Evolutionary conservation across 1,140 invertebrate species (phyloP), one percentile per base, ranked within the genome.

Genomic region (Drosophila athabasca): DNA sequence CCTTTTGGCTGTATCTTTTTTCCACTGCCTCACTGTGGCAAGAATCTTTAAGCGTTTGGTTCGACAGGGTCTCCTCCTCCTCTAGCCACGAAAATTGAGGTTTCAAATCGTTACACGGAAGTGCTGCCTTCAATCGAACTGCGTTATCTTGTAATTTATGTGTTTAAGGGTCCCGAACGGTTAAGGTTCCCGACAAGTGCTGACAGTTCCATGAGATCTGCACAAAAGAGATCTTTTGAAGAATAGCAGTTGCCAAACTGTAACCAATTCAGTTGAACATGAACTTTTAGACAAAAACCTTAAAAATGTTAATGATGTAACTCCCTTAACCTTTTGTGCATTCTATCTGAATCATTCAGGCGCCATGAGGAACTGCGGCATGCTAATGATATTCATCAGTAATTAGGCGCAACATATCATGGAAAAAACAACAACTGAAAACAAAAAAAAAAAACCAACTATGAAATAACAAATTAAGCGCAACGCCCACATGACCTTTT

Each of bases 401-500:
- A 72, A 84, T 83, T 79, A 75, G 50, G 58, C 62, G 52, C 52
- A 51, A 49, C 57, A 69, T 74, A 69, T 60, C 54, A 67, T 73
- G 60, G 48, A 71, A 71, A 15, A 43, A 45, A 41, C 17, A 52
- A 5, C n/a, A 19, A 31, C 8, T 6, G 8, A 22, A 50, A 15
- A 19, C 1, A 0, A 29, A 44, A 35, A 6, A 11, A 50, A 68
- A 58, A 62, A 9, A 59, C 3, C 35, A 71, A 41, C 45, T 54
- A 45, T 44, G 50, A 69, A 69, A 57, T 48, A 69, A 50, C 51
- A n/a, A 57, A 69, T 51, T 61, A 68, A 71, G 29, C n/a, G 15
- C 53, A 53, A 46, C 71, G 62, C 76, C 76, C 76, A 62, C 62
- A 58, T 81, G 77, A 87, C 81, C 82, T 84, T 83, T 84, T 50